Conservation (phyloP, 2,888 invertebrate species). For the Pseudococcus viburni region DNA sequence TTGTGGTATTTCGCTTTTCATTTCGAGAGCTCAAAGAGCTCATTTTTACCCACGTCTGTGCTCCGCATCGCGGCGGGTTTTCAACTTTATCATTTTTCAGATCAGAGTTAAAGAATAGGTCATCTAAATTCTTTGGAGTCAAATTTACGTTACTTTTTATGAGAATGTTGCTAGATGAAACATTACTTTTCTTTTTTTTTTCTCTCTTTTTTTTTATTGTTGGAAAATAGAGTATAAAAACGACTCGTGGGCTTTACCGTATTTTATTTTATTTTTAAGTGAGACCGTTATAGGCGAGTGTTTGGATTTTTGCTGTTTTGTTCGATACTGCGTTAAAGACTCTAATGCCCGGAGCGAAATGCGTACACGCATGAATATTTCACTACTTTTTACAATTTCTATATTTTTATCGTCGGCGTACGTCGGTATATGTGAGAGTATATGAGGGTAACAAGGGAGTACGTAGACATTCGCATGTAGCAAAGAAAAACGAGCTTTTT, state of each 20-base stretch:
- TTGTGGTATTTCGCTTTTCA: slow-evolving; percentile 44
- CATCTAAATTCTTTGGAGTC: slow-evolving; percentile 47
- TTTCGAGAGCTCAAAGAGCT: slow-evolving; percentile 25
- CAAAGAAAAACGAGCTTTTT: not conserved
- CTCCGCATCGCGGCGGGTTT: not conserved
- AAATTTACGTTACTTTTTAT: slow-evolving; percentile 46
- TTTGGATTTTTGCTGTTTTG: slow-evolving; percentile 32
- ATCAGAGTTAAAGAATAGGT: slow-evolving; percentile 52
- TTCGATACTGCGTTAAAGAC: slow-evolving; percentile 28
- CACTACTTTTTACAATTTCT: slow-evolving; percentile 22
- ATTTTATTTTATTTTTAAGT: slow-evolving; percentile 44
- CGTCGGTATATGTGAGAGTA: too few relatives aligned
- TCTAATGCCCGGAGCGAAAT: not conserved
- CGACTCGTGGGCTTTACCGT: slow-evolving; percentile 41
- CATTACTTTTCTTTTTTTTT: not conserved
- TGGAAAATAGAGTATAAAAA: slow-evolving; percentile 18
- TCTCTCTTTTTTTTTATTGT: not conserved
- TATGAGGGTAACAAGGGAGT: slow-evolving; percentile 25
- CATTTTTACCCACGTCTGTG: slow-evolving; percentile 12
- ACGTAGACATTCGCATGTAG: not conserved
- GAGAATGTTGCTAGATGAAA: slow-evolving; percentile 30
- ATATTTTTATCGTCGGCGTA: not conserved
- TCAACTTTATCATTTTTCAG: slow-evolving; percentile 43
- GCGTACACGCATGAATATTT: slow-evolving; percentile 31
- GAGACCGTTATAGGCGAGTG: slow-evolving; percentile 6